Evolutionary conservation across 2,888 invertebrate genomes (phyloP), one percentile per base, ranked within the genome.

Genomic region (Trypoxylon attenuatum): DNA sequence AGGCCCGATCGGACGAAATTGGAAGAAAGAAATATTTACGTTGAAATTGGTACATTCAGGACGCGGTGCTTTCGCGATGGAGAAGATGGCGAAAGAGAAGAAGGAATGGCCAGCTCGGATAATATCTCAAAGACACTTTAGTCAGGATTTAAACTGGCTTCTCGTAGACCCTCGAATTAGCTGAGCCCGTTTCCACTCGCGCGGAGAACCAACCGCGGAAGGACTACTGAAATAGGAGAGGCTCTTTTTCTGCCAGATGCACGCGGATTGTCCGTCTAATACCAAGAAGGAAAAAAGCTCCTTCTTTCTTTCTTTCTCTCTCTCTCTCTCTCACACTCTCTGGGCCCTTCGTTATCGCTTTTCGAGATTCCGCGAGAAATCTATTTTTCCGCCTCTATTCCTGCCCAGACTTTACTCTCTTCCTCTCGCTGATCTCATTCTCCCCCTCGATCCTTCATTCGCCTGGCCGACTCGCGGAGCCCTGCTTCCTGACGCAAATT

Each of bases 21-120:
- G 72, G 67, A 79, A 75, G 63, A 72, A 79, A 80, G 79, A 79
- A 76, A 76, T 79, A 82, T 81, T 78, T 79, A 73, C 74, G 70
- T 47, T 58, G 75, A 76, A 78, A 82, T 81, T 82, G 81, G 76
- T 73, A 69, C 70, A 70, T 69, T 71, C 61, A 59, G 53, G 52
- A 41, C 41, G 50, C 41, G 61, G 41, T 33, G 29, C 63, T 45
- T 38, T 45, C n/a, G n/a, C n/a, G 54, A 62, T 53, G 57, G 23
- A 52, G 60, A 51, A 13, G 33, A 13, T 21, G n/a, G 52, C 13
- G 43, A 16, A 16, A 27, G 49, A 25, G 23, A 5, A n/a, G n/a
- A n/a, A n/a, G n/a, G n/a, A n/a, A n/a, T n/a, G 49, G 43, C 21
- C 18, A 19, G 6, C 25, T 38, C 10, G 43, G 52, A 74, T 72